These are phyloP conservation scores for Dicrurus megarhynchus DNA, from an alignment of 2,113 vertebrate species.

Conservation along the genomic window DNA sequence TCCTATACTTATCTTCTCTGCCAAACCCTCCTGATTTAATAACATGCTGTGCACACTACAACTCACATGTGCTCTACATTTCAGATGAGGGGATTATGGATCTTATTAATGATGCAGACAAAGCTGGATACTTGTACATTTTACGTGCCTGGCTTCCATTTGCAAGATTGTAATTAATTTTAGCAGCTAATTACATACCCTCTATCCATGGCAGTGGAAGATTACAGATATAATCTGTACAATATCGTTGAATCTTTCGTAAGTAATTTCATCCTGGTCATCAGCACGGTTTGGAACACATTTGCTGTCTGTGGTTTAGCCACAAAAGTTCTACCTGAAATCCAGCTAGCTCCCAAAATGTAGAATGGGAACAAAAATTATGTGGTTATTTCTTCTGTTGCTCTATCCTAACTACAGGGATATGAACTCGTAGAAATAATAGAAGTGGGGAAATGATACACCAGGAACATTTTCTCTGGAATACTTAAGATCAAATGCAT, in stretches of 20 bases:
- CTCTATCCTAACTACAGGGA: not conserved
- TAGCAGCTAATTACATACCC: slow-evolving; percentile 1
- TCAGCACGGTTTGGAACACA: not conserved
- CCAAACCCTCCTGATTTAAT: slow-evolving; percentile 7
- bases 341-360: not conserved
- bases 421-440: not conserved
- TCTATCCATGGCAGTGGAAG: not conserved
- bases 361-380: too few species aligned
- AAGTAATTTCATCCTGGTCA: not conserved
- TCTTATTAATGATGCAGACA: slow-evolving; percentile 26
- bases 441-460: not conserved
- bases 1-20: not conserved
- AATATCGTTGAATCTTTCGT: not conserved
- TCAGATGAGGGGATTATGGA: not conserved
- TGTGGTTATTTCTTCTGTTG: not conserved
- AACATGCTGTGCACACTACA: not conserved
- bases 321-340: not conserved
- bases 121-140: not conserved
- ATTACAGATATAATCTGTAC: not conserved
- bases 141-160: slow-evolving; percentile 11
- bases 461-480: fast-evolving
- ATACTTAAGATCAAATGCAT: not conserved
- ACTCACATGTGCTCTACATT: not conserved
- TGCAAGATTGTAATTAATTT: slow-evolving; percentile 37
- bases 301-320: not conserved